A percentile compares a stretch with the other conserved stretches of the same genome.
phyloP scores from a whole-genome alignment of 2,113 vertebrate species.

The Hydropotes inermis region DNA sequence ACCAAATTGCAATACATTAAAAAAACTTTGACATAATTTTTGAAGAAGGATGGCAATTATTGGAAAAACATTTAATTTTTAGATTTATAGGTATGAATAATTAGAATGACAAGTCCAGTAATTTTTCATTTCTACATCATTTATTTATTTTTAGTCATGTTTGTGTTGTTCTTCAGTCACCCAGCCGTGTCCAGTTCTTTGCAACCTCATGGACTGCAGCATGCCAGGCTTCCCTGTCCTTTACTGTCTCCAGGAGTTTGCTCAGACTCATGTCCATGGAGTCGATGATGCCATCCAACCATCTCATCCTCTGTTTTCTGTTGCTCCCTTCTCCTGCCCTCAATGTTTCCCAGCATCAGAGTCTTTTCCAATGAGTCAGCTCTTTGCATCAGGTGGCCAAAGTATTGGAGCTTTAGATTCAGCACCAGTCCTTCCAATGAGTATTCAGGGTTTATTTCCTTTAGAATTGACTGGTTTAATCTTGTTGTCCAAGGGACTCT shows the following conservation, averaged over 20 bases:
- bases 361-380: not conserved
- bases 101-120: not conserved
- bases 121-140: slow-evolving; percentile 15
- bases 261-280: not conserved
- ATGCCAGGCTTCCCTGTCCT: not conserved
- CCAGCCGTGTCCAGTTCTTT: not conserved
- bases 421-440: not conserved
- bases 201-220: not conserved
- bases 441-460: not conserved
- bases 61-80: slow-evolving; percentile 18
- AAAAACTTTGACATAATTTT: not conserved
- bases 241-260: not conserved
- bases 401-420: not conserved
- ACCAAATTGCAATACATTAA: not conserved
- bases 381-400: not conserved
- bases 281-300: not conserved
- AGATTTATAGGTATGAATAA: not conserved
- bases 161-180: not conserved
- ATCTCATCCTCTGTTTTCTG: not conserved
- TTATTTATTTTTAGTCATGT: not conserved
- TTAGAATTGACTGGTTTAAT: not conserved
- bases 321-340: not conserved
- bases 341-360: not conserved
- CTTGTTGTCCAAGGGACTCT: not conserved
- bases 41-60: not conserved